Evolutionary conservation across 2,888 invertebrate genomes (phyloP), one percentile per base, ranked within the genome.

Genomic region (Cryptocephalus moraei): DNA sequence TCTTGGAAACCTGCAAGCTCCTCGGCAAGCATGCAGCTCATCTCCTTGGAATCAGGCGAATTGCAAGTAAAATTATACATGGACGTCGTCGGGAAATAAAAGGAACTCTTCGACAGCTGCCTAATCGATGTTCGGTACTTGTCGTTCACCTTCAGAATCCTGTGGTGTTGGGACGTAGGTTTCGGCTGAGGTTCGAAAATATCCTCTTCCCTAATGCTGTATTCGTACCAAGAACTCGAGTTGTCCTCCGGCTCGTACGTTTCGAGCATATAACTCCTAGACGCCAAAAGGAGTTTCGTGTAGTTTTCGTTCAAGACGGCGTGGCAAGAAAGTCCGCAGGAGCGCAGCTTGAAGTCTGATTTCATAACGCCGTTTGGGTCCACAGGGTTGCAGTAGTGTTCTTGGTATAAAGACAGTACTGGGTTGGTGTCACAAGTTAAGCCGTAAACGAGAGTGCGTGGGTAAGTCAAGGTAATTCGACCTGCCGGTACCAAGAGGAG

Each of bases 401-500:
- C 74, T 45, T 75, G 70, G 48, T 74, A 66, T 39, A 76, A 59
- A 1, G 66, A 67, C 44, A 78, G 56, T 9, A 50, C 58, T 13
- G 63, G 54, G 4, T 61, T 59, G 12, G 58, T 51, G 34, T 59
- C 56, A 60, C 84, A 84, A 4, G 75, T 69, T 32, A 81, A 62
- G 34, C 80, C 73, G 55, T 85, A 69, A 52, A 82, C 75, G 11
- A 79, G 74, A 41, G 73, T 69, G 4, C 78, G 72, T 8, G 85
- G 84, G 60, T 80, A 82, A 9, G 77, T 77, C 40, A 83, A 73
- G 0, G 78, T 81, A 56, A 83, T 74, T 54, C 86, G 73, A 13
- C 84, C 86, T 8, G 83, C 79, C 0, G 86, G 86, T 36, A 87
- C 84, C 9, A 81, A 70, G 32, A 86, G 73, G 46, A 86, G 71